phyloP scores from a whole-genome alignment of 2,797 vertebrate species.

The Gobionotothen gibberifrons region DNA sequence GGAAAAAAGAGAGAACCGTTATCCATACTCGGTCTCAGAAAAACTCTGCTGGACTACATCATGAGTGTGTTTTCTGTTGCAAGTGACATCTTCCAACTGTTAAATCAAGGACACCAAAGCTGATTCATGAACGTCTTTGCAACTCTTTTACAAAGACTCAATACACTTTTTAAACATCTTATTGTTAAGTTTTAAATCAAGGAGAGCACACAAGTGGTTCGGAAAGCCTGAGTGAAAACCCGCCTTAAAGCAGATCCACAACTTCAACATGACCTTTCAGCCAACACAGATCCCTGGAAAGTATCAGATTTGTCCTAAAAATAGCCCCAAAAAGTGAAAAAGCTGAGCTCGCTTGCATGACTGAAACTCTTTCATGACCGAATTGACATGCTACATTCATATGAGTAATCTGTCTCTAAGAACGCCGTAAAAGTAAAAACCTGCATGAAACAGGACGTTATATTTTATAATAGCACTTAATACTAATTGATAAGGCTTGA shows the following conservation, averaged over 20 bases:
- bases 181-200: neutral
- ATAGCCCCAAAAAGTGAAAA: constrained; percentile 43
- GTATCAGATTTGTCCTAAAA: constrained; percentile 49
- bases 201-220: neutral
- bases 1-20: neutral
- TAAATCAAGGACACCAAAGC: neutral
- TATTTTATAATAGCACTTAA: neutral
- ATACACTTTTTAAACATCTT: neutral
- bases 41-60: neutral
- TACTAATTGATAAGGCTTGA: neutral
- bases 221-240: constrained; percentile 4
- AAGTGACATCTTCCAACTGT: neutral
- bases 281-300: constrained; percentile 10
- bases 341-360: constrained; percentile 22
- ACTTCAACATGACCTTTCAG: constrained; percentile 25
- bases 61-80: neutral
- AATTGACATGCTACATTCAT: neutral
- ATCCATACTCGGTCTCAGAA: neutral
- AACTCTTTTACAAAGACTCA: neutral
- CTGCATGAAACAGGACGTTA: neutral
- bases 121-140: neutral
- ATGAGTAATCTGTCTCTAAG: neutral
- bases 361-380: constrained; percentile 12
- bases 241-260: constrained; percentile 4
- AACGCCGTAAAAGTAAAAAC: neutral